Evolutionary conservation across 2,888 invertebrate species (phyloP), one percentile per base, ranked within the genome.

Genomic region (Prostheceraeus crozeri): DNA sequence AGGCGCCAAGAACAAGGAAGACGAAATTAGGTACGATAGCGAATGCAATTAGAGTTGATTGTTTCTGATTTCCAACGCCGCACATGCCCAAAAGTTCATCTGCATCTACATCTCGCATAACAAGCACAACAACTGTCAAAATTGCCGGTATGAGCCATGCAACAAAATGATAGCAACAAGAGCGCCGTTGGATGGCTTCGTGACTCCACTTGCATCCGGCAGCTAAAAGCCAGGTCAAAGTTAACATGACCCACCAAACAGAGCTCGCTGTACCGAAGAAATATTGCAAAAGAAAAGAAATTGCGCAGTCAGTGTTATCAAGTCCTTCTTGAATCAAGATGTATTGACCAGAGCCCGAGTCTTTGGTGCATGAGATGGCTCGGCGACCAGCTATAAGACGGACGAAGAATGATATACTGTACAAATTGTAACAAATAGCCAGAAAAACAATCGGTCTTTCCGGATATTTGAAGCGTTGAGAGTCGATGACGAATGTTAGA

Each of bases 141-240:
- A 85, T 82, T 0, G 89, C 89, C 0, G 93, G 89, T 27, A 88
- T 78, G 14, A 87, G 87, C 93, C 93, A 94, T 25, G 89, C 89
- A 16, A 84, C 83, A 48, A 90, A 81, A 75, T 89, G 89, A 64
- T 88, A 84, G 65, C 85, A 81, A 59, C 79, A 80, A 57, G 77
- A 80, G 69, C 76, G 80, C 66, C 73, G 81, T 70, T 80, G 79
- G 62, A 79, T 82, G 72, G 73, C 80, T 67, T 83, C 83, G 61
- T 81, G 78, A 48, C 78, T 76, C 80, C 81, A 80, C 62, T 78
- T 77, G n/a, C 78, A 70, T 53, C 79, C 79, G 3, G 79, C 78
- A 3, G 82, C 66, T 59, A 83, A 79, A 70, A 83, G 82, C 91
- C 91, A 91, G 69, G 87, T 87, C 31, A 86, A 83, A 51, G 87